These are phyloP conservation scores for Hippocampus comes DNA, from an alignment of 2,113 vertebrate genomes.

Conservation along the genomic window DNA sequence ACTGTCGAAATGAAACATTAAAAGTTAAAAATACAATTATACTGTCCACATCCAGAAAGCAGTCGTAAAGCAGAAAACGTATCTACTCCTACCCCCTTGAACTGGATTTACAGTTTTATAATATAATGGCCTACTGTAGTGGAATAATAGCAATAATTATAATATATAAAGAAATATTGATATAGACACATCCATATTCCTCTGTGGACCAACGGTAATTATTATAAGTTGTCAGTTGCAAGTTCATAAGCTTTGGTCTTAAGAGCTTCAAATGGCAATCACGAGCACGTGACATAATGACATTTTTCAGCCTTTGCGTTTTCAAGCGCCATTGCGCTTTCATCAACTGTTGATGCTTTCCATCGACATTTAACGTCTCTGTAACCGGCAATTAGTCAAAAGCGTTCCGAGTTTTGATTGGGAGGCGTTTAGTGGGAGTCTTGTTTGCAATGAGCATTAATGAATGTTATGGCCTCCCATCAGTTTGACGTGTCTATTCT, in stretches of 20 bases:
- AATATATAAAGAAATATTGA: no score
- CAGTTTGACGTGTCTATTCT: constrained; percentile 69
- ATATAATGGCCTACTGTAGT: no score
- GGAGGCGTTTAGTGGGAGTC: constrained; percentile 43
- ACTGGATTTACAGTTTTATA: no score
- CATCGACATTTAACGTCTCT: constrained; percentile 39
- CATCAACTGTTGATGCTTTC: constrained; percentile 25
- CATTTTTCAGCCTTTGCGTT: neutral
- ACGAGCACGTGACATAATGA: constrained; percentile 17
- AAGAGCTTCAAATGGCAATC: constrained; percentile 7
- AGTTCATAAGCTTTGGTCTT: neutral
- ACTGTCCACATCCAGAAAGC: no score
- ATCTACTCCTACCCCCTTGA: no score
- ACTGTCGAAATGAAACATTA: no score
- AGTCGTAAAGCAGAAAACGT: no score
- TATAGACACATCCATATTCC: no score
- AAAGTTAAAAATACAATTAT: no score
- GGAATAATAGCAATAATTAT: no score
- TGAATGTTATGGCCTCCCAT: constrained; percentile 67
- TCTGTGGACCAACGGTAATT: no score
- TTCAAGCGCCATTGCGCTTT: neutral
- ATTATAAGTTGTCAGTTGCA: no score
- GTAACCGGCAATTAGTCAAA: constrained; percentile 59
- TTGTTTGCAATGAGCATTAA: constrained; percentile 66
- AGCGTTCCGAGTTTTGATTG: constrained; percentile 63